Evolutionary conservation across 2,888 invertebrate genomes (phyloP).

Genomic region (Agrilus cyanescens): DNA sequence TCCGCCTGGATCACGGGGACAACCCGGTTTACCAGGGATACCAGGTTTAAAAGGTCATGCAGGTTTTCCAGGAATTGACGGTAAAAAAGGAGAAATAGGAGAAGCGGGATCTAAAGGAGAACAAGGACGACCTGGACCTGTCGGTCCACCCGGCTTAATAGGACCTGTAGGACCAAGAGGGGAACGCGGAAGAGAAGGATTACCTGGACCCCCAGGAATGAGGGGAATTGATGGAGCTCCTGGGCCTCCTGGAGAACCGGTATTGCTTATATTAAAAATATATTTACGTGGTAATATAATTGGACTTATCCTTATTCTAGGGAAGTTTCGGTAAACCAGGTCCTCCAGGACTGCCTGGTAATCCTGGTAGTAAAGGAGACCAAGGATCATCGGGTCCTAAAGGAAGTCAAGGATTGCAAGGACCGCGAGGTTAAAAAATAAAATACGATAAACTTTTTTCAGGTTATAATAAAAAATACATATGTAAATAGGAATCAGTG

Average conservation of each 20-base stretch:
- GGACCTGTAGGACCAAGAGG: constrained; percentile 71
- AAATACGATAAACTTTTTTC: too few species aligned
- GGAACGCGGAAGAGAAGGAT: constrained; percentile 74
- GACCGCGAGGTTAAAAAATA: constrained; percentile 48
- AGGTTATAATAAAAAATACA: too few species aligned
- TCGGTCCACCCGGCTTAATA: constrained; percentile 58
- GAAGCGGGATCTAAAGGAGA: constrained; percentile 63
- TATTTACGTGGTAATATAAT: constrained; percentile 3
- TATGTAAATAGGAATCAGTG: constrained; percentile 59
- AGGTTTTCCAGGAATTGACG: constrained; percentile 69
- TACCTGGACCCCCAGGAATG: constrained; percentile 63
- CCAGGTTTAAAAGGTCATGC: constrained; percentile 76
- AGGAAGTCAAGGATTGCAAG: constrained; percentile 72
- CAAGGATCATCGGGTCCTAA: constrained; percentile 62
- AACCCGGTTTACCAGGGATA: constrained; percentile 61
- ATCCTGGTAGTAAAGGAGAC: constrained; percentile 71
- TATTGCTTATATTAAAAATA: constrained; percentile 27
- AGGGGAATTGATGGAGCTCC: constrained; percentile 69
- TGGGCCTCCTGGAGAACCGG: constrained; percentile 65
- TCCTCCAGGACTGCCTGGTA: constrained; percentile 74
- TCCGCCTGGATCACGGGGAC: constrained; percentile 61
- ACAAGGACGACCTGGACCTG: constrained; percentile 51
- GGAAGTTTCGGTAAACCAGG: constrained; percentile 75
- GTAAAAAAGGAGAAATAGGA: constrained; percentile 72
- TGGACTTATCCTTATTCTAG: constrained; percentile 31